Percentiles rank a stretch among this genome's conserved stretches.
These are phyloP conservation scores for Mechanitis mazaeus DNA, from an alignment of 2,888 invertebrate species.

Conservation along the genomic window DNA sequence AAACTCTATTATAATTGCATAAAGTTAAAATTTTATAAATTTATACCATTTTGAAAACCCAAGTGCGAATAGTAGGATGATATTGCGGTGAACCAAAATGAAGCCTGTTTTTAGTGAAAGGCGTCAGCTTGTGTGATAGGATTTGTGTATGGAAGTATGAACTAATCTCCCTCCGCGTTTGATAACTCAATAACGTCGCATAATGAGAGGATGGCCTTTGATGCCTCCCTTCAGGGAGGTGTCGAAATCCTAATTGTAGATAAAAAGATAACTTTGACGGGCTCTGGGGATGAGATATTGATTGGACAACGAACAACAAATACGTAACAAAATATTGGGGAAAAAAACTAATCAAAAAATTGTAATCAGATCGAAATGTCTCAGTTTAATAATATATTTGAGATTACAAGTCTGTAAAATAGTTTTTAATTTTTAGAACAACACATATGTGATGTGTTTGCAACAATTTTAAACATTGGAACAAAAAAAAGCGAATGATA, in stretches of 20 bases:
- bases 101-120: slow-evolving; percentile 70
- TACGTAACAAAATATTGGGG: slow-evolving; percentile 8
- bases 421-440: too few species aligned
- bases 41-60: slow-evolving; percentile 30
- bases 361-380: neutral
- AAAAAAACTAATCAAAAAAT: slow-evolving; percentile 1
- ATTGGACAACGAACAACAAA: slow-evolving; percentile 15
- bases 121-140: slow-evolving; percentile 77
- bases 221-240: slow-evolving; percentile 54
- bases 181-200: slow-evolving; percentile 75
- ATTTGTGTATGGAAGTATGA: slow-evolving; percentile 76
- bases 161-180: slow-evolving; percentile 71
- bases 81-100: slow-evolving; percentile 71
- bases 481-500: neutral
- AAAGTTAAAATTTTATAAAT: slow-evolving; percentile 32
- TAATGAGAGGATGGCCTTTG: slow-evolving; percentile 74
- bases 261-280: slow-evolving; percentile 73
- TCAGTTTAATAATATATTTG: neutral
- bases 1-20: slow-evolving; percentile 17
- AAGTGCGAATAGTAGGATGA: slow-evolving; percentile 38
- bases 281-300: slow-evolving; percentile 35
- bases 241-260: slow-evolving; percentile 76
- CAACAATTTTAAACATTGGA: neutral
- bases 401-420: neutral
- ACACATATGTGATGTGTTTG: too few species aligned